Conservation (phyloP, 2,113 vertebrate genomes). For the Apodemus sylvaticus region DNA sequence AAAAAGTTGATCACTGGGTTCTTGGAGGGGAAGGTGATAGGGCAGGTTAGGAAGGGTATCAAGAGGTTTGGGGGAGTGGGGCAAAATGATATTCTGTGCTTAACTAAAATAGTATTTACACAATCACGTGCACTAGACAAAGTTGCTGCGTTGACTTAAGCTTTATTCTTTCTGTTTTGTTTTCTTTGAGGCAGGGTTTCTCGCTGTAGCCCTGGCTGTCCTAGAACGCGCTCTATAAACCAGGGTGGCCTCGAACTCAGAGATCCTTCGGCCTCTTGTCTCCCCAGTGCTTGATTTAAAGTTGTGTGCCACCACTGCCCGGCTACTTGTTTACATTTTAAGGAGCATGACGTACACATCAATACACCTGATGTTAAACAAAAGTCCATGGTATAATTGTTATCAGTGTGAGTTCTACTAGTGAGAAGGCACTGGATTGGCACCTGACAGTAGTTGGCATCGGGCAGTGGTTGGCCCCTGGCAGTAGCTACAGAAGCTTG, state of each 20-base stretch:
- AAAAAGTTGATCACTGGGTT: too few species aligned
- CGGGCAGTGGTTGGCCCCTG: too few species aligned
- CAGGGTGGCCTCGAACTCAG: neutral
- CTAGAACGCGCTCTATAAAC: neutral
- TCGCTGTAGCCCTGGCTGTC: neutral
- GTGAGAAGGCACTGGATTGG: neutral
- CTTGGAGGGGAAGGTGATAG: neutral
- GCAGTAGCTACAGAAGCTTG: fast-evolving
- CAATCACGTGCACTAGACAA: neutral
- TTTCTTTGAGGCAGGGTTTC: neutral
- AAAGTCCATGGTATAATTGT: neutral
- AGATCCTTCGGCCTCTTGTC: neutral
- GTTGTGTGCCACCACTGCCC: neutral
- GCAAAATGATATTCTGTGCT: neutral
- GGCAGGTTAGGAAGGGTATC: fast-evolving
- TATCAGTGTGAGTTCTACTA: neutral
- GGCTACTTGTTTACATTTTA: neutral
- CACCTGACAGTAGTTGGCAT: too few species aligned
- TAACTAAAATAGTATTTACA: too few species aligned
- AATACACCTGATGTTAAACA: neutral
- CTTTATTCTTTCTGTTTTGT: neutral
- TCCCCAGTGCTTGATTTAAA: neutral
- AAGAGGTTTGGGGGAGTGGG: fast-evolving
- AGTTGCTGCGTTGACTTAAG: neutral
- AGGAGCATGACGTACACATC: too few species aligned